Base-by-base conservation (phyloP, 2,888 invertebrate species). In the Chrysotoxum bicinctum region DNA sequence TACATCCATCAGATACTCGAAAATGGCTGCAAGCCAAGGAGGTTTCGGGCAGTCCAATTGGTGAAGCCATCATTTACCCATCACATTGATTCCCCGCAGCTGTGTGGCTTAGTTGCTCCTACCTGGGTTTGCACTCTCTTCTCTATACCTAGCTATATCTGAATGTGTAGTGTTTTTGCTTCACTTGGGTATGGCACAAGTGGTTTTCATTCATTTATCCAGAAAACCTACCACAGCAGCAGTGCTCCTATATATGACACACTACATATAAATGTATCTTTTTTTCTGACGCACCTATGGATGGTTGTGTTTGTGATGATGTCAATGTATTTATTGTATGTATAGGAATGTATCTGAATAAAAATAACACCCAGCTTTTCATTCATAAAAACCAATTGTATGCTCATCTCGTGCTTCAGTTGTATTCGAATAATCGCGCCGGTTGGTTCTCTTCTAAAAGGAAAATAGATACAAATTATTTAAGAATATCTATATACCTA, bases 381-480 rank as follows among this genome's bases (percentile, higher is more conserved):
- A 92, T 92, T 92, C 92, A 92, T 92, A 92, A 92, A 92, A 92
- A 91, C 90, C 90, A 90, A 90, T 90, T 90, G 92, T 90, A 90
- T 89, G 90, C 91, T 90, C 90, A 90, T 90, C 91, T 92, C 91
- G 91, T 90, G 92, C 90, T 90, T 92, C 92, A 92, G 92, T 92
- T 91, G 90, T 91, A 90, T 92, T 92, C 92, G 91, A 90, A 91
- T 91, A 90, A 91, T 91, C 91, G 91, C 90, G 91, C 90, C 92
- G 91, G 91, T 91, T 90, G 89, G 89, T 89, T 89, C 87, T 88
- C 79, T 86, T 74, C 60, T 30, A 52, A 64, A 35, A 80, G 5
- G 35, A 32, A 74, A 69, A 52, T 21, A 62, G 32, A 79, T 70
- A 43, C 56, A 69, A 72, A 76, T 35, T 69, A 75, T 80, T 73